phyloP scores from a whole-genome alignment of 1,140 invertebrate species.

The Heliconius himera region DNA sequence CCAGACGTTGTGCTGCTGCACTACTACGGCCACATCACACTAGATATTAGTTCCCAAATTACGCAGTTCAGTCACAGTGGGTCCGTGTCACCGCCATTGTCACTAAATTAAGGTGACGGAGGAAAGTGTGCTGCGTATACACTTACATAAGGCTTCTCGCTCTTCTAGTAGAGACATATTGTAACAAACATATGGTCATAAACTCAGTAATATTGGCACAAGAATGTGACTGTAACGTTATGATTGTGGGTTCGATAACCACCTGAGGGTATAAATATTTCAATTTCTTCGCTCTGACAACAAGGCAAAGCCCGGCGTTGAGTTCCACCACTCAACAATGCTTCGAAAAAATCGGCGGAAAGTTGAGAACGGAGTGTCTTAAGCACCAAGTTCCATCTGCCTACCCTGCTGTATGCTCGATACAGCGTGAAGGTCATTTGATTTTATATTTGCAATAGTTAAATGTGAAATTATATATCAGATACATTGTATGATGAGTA shows the following conservation, averaged over 20 bases:
- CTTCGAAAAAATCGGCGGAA: no score
- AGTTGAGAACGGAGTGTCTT: no score
- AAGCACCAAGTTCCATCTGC: no score
- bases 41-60: neutral
- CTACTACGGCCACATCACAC: neutral
- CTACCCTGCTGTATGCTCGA: no score
- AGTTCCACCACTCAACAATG: no score
- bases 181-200: conserved; percentile 28
- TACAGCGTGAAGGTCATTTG: no score
- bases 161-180: conserved; percentile 47
- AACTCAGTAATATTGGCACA: neutral
- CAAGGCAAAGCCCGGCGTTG: no score
- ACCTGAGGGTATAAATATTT: no score
- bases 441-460: neutral
- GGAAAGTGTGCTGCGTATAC: conserved; percentile 38
- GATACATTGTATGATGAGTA: no score
- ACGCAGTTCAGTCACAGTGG: neutral
- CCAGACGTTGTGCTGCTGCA: neutral
- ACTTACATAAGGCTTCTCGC: conserved; percentile 40
- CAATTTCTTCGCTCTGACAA: no score
- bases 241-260: no score
- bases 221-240: no score
- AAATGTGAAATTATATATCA: neutral
- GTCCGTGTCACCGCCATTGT: conserved; percentile 24
- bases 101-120: conserved; percentile 31